phyloP scores from a whole-genome alignment of 2,113 vertebrate genomes.

The Otis tarda region DNA sequence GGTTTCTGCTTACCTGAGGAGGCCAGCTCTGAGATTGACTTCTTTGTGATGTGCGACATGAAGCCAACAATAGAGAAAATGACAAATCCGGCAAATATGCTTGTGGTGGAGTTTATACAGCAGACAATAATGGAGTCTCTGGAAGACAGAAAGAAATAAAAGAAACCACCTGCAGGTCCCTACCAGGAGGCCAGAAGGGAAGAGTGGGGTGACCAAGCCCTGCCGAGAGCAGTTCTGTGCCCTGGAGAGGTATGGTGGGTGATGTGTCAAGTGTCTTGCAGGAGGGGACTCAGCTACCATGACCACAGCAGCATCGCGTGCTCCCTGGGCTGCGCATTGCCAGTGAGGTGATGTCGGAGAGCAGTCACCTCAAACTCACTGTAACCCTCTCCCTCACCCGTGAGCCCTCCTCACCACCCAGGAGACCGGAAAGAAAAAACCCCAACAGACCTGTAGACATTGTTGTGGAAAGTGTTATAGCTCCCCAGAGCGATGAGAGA shows the following conservation, averaged over 20 bases:
- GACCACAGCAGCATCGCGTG: accelerated
- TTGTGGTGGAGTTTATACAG: conserved; percentile 89
- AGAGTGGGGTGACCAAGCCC: background rate
- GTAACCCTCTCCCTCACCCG: accelerated
- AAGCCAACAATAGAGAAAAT: conserved; percentile 94
- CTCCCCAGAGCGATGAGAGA: conserved; percentile 90
- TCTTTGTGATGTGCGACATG: conserved; percentile 90
- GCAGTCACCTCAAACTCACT: background rate
- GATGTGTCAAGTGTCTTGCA: background rate
- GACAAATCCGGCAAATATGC: conserved; percentile 89
- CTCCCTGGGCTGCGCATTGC: background rate
- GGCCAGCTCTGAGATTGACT: conserved; percentile 84
- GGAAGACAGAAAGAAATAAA: background rate
- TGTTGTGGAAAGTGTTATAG: conserved; percentile 89
- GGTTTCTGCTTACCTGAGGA: conserved; percentile 81
- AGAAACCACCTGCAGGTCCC: background rate
- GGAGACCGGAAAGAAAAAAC: background rate
- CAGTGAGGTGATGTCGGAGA: accelerated
- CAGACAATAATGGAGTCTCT: conserved; percentile 92
- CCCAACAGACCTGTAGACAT: conserved; percentile 83
- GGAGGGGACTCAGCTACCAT: background rate
- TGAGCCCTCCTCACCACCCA: accelerated
- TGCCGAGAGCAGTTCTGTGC: accelerated
- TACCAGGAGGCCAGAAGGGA: background rate
- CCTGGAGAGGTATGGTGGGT: background rate